Evolutionary conservation across 2,113 vertebrate species (phyloP), one percentile per base, ranked within the genome.

Genomic region (Poecile atricapillus): DNA sequence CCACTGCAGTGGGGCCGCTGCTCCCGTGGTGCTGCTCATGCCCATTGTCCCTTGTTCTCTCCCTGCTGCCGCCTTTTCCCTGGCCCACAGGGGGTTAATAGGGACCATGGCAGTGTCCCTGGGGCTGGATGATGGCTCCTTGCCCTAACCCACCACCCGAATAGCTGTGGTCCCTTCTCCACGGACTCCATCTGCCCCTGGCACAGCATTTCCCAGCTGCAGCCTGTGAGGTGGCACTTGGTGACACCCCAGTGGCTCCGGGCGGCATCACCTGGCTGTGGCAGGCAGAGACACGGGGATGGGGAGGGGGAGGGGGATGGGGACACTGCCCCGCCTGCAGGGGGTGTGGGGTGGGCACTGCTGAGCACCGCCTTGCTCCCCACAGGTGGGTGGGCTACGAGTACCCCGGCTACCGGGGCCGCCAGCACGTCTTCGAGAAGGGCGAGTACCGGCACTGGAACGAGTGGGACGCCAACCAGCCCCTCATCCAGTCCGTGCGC

Each of bases 371-470:
- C 60, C 43, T 55, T 9, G 5, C 0, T 74, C 55, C 89, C 24
- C 0, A 9, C 97, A 99, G 99, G 75, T 99, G 99, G 99, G 99
- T 99, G 13, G 99, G 98, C 89, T 99, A 99, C 71, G 98, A 98
- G 97, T 99, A 98, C 95, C 98, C 99, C 0, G 99, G 99, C 47
- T 99, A 99, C 97, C 98, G 99, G 23, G 99, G 99, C 59, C 98
- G 97, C 68, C 99, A 99, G 97, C 99, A 98, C 44, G 98, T 99
- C 94, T 98, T 99, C 0, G 98, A 99, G 97, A 98, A 97, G 56
- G 99, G 98, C 12, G 99, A 99, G 46, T 99, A 98, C 97, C 98
- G 98, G 83, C 99, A 99, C 97, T 99, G 99, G 99, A 99, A 99
- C 11, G 98, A 99, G 86, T 99, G 99, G 99, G 98, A 98, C 4